These are phyloP conservation scores for Periplaneta americana DNA, from an alignment of 1,140 invertebrate species.

Conservation along the genomic window DNA sequence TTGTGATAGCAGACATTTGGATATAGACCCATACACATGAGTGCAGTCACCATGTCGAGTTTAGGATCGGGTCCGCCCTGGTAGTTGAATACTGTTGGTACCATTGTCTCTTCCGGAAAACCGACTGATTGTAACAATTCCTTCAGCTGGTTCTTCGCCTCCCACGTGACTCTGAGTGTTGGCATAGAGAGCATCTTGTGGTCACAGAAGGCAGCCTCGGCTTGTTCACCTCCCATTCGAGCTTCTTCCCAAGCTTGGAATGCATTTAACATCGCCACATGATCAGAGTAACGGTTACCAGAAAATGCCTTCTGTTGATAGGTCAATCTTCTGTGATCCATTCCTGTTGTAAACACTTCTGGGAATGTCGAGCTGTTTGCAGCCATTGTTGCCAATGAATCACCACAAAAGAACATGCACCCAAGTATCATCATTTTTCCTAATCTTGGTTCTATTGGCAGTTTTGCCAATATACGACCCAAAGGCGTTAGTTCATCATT, in stretches of 20 bases:
- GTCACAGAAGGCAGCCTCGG: constrained; percentile 83
- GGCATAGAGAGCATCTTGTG: constrained; percentile 82
- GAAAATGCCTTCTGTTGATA: constrained; percentile 75
- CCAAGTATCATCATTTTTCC: constrained; percentile 95
- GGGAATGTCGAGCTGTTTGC: constrained; percentile 90
- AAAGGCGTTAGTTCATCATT: constrained; percentile 84
- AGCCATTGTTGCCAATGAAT: constrained; percentile 87
- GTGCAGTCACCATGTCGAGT: constrained; percentile 78
- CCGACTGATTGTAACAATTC: constrained; percentile 75
- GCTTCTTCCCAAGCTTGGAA: constrained; percentile 86
- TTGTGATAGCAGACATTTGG: constrained; percentile 96
- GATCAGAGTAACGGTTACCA: constrained; percentile 85
- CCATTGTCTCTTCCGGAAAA: constrained; percentile 84
- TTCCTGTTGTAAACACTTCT: constrained; percentile 71
- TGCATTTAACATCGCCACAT: constrained; percentile 90
- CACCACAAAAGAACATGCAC: constrained; percentile 78
- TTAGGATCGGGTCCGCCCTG: constrained; percentile 68
- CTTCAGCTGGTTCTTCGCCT: constrained; percentile 89
- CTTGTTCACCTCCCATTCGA: constrained; percentile 65
- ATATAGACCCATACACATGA: constrained; percentile 88
- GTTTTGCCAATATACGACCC: constrained; percentile 84
- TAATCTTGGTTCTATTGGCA: constrained; percentile 87
- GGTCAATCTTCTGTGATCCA: constrained; percentile 53
- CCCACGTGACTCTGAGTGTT: constrained; percentile 82
- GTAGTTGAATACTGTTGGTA: constrained; percentile 67